Conservation (phyloP, 1,140 invertebrate species). For the Drosophila lowei region DNA sequence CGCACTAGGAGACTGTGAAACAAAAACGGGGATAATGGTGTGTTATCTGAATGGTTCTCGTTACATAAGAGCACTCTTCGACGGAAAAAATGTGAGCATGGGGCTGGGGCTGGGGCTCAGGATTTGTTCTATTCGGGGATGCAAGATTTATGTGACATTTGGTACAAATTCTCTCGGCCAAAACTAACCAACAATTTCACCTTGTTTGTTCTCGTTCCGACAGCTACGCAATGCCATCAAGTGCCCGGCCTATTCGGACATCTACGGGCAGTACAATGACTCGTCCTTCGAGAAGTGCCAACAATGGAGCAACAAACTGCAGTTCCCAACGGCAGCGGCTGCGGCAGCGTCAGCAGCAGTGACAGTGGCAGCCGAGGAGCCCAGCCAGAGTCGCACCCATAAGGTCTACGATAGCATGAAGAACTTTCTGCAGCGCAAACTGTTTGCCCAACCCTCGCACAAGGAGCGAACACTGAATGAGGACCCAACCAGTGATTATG, state of each 20-base stretch:
- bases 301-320: constrained; percentile 72
- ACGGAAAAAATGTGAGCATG: constrained; percentile 22
- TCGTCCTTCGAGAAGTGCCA: constrained; percentile 61
- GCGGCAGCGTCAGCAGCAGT: constrained; percentile 12
- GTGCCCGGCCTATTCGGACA: constrained; percentile 67
- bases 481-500: constrained; percentile 73
- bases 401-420: constrained; percentile 81
- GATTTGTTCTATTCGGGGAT: constrained; percentile 1
- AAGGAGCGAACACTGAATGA: constrained; percentile 43
- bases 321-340: constrained; percentile 33
- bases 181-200: constrained; percentile 51
- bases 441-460: constrained; percentile 66
- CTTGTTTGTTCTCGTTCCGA: constrained; percentile 29
- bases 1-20: not conserved
- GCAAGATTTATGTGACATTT: constrained; percentile 51
- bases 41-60: constrained; percentile 19
- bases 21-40: constrained; percentile 33
- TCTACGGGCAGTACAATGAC: constrained; percentile 65
- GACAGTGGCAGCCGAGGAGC: constrained; percentile 26
- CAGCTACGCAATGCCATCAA: constrained; percentile 71
- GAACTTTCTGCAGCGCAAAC: constrained; percentile 75
- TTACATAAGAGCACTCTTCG: constrained; percentile 40
- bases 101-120: constrained; percentile 2
- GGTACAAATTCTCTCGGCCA: constrained; percentile 55
- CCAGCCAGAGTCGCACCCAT: constrained; percentile 65